Conservation (phyloP, 1,140 invertebrate genomes). For the Drosophila suzukii region DNA sequence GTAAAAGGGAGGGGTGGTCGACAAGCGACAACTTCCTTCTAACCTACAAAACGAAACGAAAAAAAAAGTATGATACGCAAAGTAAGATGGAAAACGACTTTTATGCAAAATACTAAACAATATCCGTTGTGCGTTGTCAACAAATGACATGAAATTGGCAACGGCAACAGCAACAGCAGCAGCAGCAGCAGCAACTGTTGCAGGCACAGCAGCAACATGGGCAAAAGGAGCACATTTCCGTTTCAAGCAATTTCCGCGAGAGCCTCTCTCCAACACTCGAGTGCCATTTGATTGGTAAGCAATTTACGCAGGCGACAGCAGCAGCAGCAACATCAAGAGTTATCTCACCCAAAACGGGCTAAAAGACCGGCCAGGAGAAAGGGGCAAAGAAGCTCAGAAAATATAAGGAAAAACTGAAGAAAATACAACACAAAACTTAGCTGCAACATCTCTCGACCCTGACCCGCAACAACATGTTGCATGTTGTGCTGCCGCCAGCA, state of each 20-base stretch:
- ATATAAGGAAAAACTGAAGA: background rate
- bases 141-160: conserved; percentile 78
- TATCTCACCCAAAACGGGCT: background rate
- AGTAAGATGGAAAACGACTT: conserved; percentile 33
- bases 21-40: conserved; percentile 64
- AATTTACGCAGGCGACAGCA: conserved; percentile 66
- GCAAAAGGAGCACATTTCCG: conserved; percentile 71
- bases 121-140: conserved; percentile 77
- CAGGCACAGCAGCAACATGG: conserved; percentile 19
- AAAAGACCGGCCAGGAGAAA: conserved; percentile 4
- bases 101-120: conserved; percentile 79
- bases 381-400: background rate
- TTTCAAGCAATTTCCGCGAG: conserved; percentile 80
- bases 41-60: conserved; percentile 55
- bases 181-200: conserved; percentile 18
- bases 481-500: conserved; percentile 43
- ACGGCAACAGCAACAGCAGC: conserved; percentile 16
- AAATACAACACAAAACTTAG: background rate
- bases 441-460: conserved; percentile 43
- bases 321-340: conserved; percentile 12
- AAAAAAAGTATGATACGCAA: conserved; percentile 47
- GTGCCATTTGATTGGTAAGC: conserved; percentile 75
- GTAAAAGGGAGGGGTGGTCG: conserved; percentile 7
- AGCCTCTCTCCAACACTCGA: conserved; percentile 49
- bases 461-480: conserved; percentile 78